These are phyloP conservation scores for Bettongia penicillata DNA, from an alignment of 2,113 vertebrate species.

Conservation along the genomic window DNA sequence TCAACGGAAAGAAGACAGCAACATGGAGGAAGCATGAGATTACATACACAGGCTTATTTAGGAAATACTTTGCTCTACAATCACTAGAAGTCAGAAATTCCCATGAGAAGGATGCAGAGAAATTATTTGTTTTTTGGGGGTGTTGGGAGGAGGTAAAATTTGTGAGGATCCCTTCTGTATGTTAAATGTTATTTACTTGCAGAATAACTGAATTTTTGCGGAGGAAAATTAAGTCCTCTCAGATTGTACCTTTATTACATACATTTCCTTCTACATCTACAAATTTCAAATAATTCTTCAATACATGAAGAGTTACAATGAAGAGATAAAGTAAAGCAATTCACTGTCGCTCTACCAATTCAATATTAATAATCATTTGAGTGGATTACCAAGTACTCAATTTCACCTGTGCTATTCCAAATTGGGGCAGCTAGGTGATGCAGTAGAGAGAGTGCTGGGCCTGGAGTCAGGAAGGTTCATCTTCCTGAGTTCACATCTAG, in stretches of 20 bases:
- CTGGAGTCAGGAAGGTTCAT: background rate
- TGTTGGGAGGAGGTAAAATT: constrained; percentile 48
- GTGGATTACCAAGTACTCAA: constrained; percentile 48
- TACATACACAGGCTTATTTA: background rate
- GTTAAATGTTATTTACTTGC: constrained; percentile 42
- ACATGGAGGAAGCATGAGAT: constrained; percentile 16
- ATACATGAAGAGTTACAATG: constrained; percentile 66
- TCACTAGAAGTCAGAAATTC: constrained; percentile 36
- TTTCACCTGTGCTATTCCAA: constrained; percentile 49
- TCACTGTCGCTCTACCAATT: constrained; percentile 23
- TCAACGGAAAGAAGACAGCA: constrained; percentile 24
- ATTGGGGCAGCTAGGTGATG: background rate
- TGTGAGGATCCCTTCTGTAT: constrained; percentile 68
- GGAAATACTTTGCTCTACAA: constrained; percentile 42
- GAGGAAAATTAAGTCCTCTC: constrained; percentile 72
- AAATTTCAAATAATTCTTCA: constrained; percentile 69
- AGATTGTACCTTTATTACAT: constrained; percentile 60
- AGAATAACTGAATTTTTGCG: constrained; percentile 69
- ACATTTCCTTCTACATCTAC: constrained; percentile 53
- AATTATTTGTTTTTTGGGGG: constrained; percentile 6
- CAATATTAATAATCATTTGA: constrained; percentile 64
- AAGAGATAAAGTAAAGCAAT: constrained; percentile 31
- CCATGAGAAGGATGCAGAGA: constrained; percentile 29
- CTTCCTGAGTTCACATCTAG: background rate
- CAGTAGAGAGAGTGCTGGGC: background rate